Base-by-base conservation (phyloP, 2,888 invertebrate genomes). In the Gari tellinella region DNA sequence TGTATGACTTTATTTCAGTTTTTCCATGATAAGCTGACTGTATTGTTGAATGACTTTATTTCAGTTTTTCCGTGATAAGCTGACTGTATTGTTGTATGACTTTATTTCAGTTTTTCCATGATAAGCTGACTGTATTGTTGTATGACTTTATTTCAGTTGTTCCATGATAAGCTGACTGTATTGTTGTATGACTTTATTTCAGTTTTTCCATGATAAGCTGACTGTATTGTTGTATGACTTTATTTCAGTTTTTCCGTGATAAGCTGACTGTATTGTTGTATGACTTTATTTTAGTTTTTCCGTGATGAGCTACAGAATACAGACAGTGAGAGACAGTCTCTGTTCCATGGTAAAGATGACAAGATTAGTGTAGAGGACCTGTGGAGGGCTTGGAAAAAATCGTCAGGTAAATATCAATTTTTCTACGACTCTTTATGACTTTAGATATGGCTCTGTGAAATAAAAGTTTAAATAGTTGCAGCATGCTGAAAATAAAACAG, bases 331-430 rank as follows among this genome's bases (percentile, higher is more conserved):
- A 95, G 98, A 62, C 98, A 99, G 91, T 95, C 96, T 78, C 97
- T 96, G 46, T 99, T 99, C 93, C 99, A 99, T 93, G 96, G 96
- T 87, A 97, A 98, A 91, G 98, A 99, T 92, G 97, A 97, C 95
- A 97, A 98, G 90, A 98, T 99, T 88, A 98, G 97, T 10, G 98
- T 99, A 62, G 96, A 97, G 89, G 99, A 99, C 92, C 93, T 99
- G 40, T 99, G 99, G 99, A 96, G 97, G 90, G 96, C 97, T 7
- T 99, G 99, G 99, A 94, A 96, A 53, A 94, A 95, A 82, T 98
- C 98, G 1, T 97, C 97, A 85, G 95, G 96, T 96, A 64, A n/a
- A 15, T 4, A 23, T 7, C 7, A 15, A 49, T 49, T 19, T 49
- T 21, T 49, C 31, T 31, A n/a, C n/a, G n/a, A n/a, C n/a, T n/a